These are phyloP conservation scores for Spea bombifrons DNA, from an alignment of 2,113 vertebrate genomes.

Conservation along the genomic window DNA sequence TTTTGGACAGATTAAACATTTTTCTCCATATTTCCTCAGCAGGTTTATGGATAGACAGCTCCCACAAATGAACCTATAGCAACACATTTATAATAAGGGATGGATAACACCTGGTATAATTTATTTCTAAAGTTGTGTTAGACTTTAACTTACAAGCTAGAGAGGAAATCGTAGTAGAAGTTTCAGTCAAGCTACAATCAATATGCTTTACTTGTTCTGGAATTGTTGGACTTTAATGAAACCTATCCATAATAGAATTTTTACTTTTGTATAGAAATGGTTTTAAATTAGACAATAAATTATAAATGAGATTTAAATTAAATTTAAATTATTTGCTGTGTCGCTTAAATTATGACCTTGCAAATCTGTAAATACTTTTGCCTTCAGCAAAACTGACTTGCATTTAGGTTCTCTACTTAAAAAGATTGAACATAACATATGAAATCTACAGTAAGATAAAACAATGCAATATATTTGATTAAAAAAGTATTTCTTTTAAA, in stretches of 20 bases:
- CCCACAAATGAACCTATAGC: too few relatives aligned
- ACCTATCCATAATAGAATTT: background rate
- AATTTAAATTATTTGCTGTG: slow-evolving; percentile 28
- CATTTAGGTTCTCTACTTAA: background rate
- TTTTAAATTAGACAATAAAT: slow-evolving; percentile 1
- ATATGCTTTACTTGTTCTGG: background rate
- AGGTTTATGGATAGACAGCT: too few relatives aligned
- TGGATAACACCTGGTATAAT: too few relatives aligned
- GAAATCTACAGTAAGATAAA: background rate
- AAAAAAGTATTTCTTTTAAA: background rate
- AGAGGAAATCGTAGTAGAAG: too few relatives aligned
- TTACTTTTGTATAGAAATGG: background rate
- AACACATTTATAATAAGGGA: too few relatives aligned
- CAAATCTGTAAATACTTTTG: slow-evolving; percentile 18
- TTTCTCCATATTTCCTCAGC: too few relatives aligned
- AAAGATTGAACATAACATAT: background rate
- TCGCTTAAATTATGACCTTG: slow-evolving; percentile 25
- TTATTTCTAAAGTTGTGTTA: too few relatives aligned
- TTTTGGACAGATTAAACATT: too few relatives aligned
- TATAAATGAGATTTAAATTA: slow-evolving; percentile 17
- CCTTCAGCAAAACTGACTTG: slow-evolving; percentile 16
- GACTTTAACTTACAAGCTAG: too few relatives aligned
- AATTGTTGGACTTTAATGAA: background rate
- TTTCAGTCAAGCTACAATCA: background rate
- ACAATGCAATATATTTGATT: background rate